A percentile compares a stretch with the other conserved stretches of the same genome.
Conservation (phyloP, 2,113 vertebrate species). For the Nibea albiflora region DNA sequence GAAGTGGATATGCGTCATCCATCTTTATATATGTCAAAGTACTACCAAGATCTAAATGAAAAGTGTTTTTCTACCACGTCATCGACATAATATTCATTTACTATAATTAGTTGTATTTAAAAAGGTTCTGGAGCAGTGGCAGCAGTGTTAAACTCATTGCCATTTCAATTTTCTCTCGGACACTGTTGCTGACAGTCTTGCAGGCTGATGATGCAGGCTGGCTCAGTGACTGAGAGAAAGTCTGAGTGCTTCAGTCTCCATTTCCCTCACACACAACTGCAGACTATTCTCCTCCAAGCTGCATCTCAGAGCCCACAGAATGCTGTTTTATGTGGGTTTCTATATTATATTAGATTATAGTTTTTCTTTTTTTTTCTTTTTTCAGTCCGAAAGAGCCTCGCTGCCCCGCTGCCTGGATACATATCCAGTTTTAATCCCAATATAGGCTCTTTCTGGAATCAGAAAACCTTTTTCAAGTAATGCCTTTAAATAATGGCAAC, state of each 20-base stretch:
- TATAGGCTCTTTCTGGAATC: background rate
- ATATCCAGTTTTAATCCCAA: background rate
- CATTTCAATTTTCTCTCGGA: background rate
- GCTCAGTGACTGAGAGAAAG: background rate
- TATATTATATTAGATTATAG: background rate
- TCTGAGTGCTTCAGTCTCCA: background rate
- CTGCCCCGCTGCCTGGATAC: background rate
- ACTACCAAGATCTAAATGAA: too few species aligned
- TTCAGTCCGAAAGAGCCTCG: background rate
- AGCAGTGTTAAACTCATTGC: too few species aligned
- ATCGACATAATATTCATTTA: too few species aligned
- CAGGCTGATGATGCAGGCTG: slow-evolving; percentile 6
- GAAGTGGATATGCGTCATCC: too few species aligned
- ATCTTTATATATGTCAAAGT: too few species aligned
- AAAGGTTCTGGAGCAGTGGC: too few species aligned
- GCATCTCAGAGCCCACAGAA: slow-evolving; percentile 5
- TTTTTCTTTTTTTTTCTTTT: background rate
- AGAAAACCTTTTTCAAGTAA: background rate
- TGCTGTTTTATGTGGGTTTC: slow-evolving; percentile 1
- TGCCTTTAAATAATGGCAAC: background rate
- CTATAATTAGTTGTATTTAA: too few species aligned
- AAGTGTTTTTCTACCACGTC: too few species aligned
- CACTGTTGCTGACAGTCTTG: background rate
- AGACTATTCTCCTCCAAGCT: slow-evolving; percentile 8
- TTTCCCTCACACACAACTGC: background rate